Conservation (phyloP, 1,140 invertebrate genomes). For the Psix sp. region DNA sequence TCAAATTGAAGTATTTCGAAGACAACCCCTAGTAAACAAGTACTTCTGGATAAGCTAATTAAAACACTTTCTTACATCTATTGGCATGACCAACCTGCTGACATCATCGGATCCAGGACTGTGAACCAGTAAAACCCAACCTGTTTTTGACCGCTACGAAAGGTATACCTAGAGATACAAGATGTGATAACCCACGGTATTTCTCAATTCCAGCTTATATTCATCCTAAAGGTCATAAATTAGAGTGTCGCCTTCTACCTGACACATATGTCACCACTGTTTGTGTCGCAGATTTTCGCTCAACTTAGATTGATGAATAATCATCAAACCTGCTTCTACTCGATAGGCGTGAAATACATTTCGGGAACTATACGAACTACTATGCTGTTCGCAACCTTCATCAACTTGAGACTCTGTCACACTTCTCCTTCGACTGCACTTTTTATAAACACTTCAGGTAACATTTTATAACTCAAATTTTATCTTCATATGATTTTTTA, state of each 20-base stretch:
- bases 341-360: not conserved
- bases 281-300: not conserved
- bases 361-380: not conserved
- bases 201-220: not conserved
- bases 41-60: constrained; percentile 7
- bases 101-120: not conserved
- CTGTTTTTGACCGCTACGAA: too few relatives aligned
- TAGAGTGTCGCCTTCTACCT: not conserved
- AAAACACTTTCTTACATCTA: not conserved
- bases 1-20: not conserved
- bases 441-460: not conserved
- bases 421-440: not conserved
- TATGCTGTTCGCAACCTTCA: not conserved
- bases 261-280: not conserved
- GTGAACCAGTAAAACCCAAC: not conserved
- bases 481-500: not conserved
- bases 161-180: not conserved
- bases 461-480: not conserved
- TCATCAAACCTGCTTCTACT: not conserved
- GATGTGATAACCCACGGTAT: not conserved
- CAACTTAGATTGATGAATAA: not conserved
- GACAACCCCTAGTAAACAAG: not conserved
- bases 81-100: not conserved
- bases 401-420: not conserved
- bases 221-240: not conserved